Evolutionary conservation across 2,113 vertebrate species (phyloP).

Genomic region (Hymenochirus boettgeri): DNA sequence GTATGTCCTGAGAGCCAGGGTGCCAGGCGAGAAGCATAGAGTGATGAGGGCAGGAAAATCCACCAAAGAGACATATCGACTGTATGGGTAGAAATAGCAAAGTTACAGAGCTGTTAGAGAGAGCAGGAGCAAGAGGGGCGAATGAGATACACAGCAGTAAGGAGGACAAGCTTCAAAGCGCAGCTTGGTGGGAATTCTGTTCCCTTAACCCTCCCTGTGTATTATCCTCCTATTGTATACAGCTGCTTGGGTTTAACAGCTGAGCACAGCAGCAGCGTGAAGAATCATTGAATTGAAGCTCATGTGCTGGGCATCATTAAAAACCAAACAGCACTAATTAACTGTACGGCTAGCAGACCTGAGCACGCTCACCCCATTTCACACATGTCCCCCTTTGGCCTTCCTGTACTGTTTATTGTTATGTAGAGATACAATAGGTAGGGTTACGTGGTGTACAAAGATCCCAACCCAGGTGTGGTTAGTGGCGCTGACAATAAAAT

Average conservation of each 20-base stretch:
- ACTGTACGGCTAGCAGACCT: neutral
- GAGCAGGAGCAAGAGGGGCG: slow-evolving; percentile 17
- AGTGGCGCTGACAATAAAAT: too few relatives aligned
- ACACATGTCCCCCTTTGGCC: neutral
- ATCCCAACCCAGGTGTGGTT: too few relatives aligned
- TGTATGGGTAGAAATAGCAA: slow-evolving; percentile 26
- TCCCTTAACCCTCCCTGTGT: slow-evolving; percentile 42
- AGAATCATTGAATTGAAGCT: slow-evolving; percentile 30
- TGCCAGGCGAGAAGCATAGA: slow-evolving; percentile 15
- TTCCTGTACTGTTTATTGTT: neutral
- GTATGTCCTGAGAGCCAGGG: slow-evolving; percentile 33
- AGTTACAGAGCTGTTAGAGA: slow-evolving; percentile 25
- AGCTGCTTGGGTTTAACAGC: slow-evolving; percentile 30
- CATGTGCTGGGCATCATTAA: slow-evolving; percentile 1
- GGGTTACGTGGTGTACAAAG: too few relatives aligned
- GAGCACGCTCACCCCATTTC: neutral
- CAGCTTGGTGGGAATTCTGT: slow-evolving; percentile 42
- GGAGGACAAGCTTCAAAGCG: slow-evolving; percentile 35
- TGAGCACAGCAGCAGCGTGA: slow-evolving; percentile 25
- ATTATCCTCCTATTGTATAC: slow-evolving; percentile 38
- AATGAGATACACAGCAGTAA: slow-evolving; percentile 23
- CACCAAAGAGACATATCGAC: slow-evolving; percentile 41
- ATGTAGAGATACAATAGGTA: too few relatives aligned
- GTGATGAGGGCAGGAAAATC: slow-evolving; percentile 33
- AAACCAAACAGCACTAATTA: slow-evolving; percentile 6